Evolutionary conservation across 2,113 vertebrate species (phyloP).

Genomic region (Columbina picui): DNA sequence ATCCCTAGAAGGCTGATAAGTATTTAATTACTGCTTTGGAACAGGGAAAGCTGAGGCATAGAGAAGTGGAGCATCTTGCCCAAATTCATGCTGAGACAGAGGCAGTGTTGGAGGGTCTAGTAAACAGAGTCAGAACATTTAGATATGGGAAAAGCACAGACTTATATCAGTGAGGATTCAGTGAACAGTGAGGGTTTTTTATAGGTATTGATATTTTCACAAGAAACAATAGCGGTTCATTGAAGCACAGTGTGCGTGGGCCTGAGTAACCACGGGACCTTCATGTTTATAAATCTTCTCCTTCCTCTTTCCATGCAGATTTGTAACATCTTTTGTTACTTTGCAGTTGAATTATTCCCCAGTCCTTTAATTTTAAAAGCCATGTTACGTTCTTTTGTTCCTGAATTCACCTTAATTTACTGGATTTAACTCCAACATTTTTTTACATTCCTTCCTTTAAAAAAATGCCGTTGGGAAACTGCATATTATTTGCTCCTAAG

Average conservation of each 20-base stretch:
- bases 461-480: not conserved
- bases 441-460: not conserved
- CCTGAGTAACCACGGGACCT: not conserved
- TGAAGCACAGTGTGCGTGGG: not conserved
- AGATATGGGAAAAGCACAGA: not conserved
- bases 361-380: slow-evolving; percentile 4
- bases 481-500: not conserved
- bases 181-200: not conserved
- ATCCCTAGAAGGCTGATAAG: not conserved
- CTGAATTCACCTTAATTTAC: not conserved
- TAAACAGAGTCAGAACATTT: not conserved
- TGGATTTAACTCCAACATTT: not conserved
- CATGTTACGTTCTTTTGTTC: not conserved
- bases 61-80: not conserved
- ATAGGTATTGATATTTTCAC: not conserved
- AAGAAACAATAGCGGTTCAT: not conserved
- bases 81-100: not conserved
- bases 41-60: not conserved
- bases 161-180: not conserved
- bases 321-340: slow-evolving; percentile 1
- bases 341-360: not conserved
- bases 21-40: slow-evolving; percentile 5
- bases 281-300: not conserved
- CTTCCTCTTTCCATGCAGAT: not conserved
- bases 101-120: not conserved